These are phyloP conservation scores for Neolamprologus modestus DNA, from an alignment of 2,113 vertebrate genomes.

Conservation along the genomic window DNA sequence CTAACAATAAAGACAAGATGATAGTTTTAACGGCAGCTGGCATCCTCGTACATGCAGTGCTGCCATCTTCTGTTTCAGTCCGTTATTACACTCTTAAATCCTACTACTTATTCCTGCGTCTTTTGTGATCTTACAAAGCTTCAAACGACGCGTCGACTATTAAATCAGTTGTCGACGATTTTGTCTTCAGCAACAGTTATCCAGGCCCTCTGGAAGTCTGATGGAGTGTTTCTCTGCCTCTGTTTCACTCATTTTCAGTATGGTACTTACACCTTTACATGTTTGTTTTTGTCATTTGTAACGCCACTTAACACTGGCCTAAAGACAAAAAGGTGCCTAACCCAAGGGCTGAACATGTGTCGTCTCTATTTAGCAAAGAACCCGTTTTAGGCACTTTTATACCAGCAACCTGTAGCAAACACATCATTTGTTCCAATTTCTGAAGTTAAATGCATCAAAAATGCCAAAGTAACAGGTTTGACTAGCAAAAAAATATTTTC, in stretches of 20 bases:
- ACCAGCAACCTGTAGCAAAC: neutral
- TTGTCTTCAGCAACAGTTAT: neutral
- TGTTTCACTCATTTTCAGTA: neutral
- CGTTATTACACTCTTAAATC: neutral
- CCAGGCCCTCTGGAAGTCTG: neutral
- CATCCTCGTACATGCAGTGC: neutral
- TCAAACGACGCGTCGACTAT: neutral
- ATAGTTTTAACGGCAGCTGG: neutral
- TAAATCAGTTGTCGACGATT: fast-evolving
- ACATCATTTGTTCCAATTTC: neutral
- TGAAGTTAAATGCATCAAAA: neutral
- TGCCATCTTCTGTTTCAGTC: neutral
- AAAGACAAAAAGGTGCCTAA: neutral
- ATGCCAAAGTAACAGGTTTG: neutral
- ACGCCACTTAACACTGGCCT: neutral
- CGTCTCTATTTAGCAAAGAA: neutral
- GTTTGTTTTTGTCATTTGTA: neutral
- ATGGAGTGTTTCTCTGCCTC: neutral
- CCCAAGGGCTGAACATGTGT: neutral
- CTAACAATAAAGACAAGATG: neutral
- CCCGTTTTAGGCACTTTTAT: neutral
- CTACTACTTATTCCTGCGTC: fast-evolving
- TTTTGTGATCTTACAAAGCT: neutral
- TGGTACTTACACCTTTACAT: neutral
- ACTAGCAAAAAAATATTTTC: neutral